These are phyloP conservation scores for Pristionchus mayeri DNA, from an alignment of 2,888 invertebrate species.

Conservation along the genomic window DNA sequence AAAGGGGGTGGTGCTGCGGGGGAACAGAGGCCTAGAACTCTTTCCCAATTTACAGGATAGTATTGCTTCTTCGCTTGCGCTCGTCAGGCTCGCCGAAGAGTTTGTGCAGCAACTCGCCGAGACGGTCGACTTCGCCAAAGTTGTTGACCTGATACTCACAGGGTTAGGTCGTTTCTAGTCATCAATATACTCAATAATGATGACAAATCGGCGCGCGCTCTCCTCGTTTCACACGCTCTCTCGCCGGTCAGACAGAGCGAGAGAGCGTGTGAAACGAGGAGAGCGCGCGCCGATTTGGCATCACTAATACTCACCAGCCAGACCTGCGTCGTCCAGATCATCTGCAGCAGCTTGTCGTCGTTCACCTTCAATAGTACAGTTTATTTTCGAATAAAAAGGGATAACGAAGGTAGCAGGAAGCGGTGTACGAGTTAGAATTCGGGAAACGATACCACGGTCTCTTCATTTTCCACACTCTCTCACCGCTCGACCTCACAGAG, in stretches of 20 bases:
- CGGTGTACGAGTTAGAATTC: no score
- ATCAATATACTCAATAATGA: no score
- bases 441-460: no score
- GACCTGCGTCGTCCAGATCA: slow-evolving; percentile 70
- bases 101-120: slow-evolving; percentile 63
- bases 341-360: slow-evolving; percentile 71
- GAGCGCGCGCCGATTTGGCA: no score
- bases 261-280: no score
- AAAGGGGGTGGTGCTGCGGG: not conserved
- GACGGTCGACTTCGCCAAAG: slow-evolving; percentile 61
- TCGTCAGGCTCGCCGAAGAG: slow-evolving; percentile 60
- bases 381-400: not conserved
- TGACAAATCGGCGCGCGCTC: no score
- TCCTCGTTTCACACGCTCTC: no score
- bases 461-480: no score
- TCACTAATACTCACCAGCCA: slow-evolving; percentile 64
- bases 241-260: no score
- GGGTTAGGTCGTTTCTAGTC: not conserved
- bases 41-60: slow-evolving; percentile 56
- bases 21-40: not conserved
- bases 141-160: slow-evolving; percentile 59
- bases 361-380: slow-evolving; percentile 58
- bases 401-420: not conserved
- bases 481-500: no score
- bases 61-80: slow-evolving; percentile 62